Percentiles rank a stretch among this genome's conserved stretches.
phyloP scores from a whole-genome alignment of 1,140 invertebrate species.

The Cryptotermes secundus region DNA sequence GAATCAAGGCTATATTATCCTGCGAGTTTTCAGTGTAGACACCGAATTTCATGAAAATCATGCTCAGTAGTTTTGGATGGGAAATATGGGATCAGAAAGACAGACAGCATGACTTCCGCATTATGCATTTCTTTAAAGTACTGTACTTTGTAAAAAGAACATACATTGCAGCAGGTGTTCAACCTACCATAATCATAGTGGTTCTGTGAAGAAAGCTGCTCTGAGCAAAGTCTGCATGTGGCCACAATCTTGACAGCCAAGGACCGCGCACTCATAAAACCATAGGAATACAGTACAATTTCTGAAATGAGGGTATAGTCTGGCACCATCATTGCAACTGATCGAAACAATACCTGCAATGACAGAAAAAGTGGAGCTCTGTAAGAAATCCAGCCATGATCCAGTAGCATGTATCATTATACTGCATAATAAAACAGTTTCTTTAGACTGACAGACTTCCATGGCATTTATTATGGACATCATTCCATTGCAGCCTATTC shows the following conservation, averaged over 20 bases:
- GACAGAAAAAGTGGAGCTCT: neutral
- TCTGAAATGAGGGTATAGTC: constrained; percentile 94
- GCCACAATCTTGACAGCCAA: constrained; percentile 93
- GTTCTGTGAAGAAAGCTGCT: constrained; percentile 90
- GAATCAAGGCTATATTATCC: no score
- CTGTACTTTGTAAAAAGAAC: neutral
- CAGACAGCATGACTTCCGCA: no score
- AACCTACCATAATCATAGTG: constrained; percentile 92
- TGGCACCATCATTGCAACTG: constrained; percentile 98
- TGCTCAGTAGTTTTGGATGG: no score
- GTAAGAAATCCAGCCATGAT: neutral
- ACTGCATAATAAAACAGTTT: no score
- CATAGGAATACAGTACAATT: constrained; percentile 90
- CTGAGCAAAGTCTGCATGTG: constrained; percentile 89
- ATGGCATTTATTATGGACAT: no score
- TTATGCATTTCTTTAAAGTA: no score
- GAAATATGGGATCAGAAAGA: no score
- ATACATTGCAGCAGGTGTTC: neutral
- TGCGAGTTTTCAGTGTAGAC: no score
- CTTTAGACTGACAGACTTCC: no score
- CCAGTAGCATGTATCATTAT: no score
- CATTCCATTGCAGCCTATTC: no score
- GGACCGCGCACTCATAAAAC: constrained; percentile 86
- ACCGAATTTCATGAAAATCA: no score
- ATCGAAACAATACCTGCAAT: constrained; percentile 81